phyloP scores from a whole-genome alignment of 1,140 invertebrate genomes.

The Bombus sibiricus region DNA sequence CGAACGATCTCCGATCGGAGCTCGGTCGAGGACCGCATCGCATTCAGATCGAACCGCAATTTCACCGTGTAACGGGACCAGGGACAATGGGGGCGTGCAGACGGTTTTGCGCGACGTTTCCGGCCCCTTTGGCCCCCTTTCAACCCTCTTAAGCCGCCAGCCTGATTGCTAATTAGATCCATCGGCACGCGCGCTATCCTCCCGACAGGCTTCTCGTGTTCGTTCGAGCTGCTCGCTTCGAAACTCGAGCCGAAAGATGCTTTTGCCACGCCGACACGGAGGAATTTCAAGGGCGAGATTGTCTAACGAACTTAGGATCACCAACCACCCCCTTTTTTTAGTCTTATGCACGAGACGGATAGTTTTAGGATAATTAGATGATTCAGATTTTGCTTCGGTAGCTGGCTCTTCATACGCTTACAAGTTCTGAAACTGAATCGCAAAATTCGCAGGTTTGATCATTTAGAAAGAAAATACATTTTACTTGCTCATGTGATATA shows the following conservation, averaged over 20 bases:
- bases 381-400: too few species aligned
- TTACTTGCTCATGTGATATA: too few species aligned
- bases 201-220: background rate
- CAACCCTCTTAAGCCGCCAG: conserved; percentile 52
- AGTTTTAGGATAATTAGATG: background rate
- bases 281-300: conserved; percentile 14
- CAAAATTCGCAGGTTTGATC: background rate
- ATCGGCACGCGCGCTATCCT: conserved; percentile 22
- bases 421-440: too few species aligned
- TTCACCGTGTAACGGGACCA: conserved; percentile 55
- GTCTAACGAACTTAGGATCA: background rate
- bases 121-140: conserved; percentile 35
- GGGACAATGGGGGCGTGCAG: conserved; percentile 42
- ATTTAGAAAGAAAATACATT: background rate
- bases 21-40: conserved; percentile 17
- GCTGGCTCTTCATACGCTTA: too few species aligned
- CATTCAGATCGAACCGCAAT: conserved; percentile 65
- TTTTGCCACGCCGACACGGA: too few species aligned
- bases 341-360: background rate
- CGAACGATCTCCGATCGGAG: conserved; percentile 51
- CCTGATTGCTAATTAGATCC: conserved; percentile 60
- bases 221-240: conserved; percentile 16
- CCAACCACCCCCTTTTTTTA: background rate
- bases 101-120: conserved; percentile 26
- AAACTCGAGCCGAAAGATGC: conserved; percentile 1